phyloP scores from a whole-genome alignment of 2,113 vertebrate species.

The Todiramphus saurophagus region DNA sequence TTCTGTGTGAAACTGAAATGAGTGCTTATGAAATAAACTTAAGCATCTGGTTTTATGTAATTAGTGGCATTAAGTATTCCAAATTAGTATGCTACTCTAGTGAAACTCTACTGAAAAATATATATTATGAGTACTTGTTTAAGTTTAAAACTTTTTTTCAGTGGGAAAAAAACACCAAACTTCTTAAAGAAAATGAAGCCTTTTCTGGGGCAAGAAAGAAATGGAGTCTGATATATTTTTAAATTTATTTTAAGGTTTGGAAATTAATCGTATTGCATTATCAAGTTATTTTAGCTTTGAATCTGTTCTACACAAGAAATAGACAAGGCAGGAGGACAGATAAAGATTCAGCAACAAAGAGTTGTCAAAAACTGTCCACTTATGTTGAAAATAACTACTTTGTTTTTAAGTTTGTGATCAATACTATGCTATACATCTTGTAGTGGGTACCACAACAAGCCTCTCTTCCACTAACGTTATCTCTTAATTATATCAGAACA shows the following conservation, averaged over 20 bases:
- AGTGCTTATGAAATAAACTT: slow-evolving; percentile 6
- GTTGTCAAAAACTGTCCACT: neutral
- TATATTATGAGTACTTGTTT: neutral
- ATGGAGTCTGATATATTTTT: neutral
- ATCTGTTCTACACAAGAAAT: neutral
- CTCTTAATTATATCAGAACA: slow-evolving; percentile 31
- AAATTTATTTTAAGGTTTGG: neutral
- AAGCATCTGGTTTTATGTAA: slow-evolving; percentile 12
- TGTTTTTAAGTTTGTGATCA: slow-evolving; percentile 19
- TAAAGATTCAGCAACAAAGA: neutral
- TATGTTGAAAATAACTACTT: slow-evolving; percentile 33
- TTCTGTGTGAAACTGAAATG: neutral
- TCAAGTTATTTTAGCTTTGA: neutral
- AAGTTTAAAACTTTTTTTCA: neutral
- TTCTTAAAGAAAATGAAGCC: neutral
- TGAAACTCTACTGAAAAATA: neutral
- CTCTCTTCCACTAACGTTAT: neutral
- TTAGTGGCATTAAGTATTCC: neutral
- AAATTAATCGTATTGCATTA: neutral
- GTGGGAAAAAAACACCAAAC: neutral
- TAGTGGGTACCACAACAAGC: neutral
- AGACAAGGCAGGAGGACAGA: neutral
- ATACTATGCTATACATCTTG: neutral
- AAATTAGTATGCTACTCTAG: neutral
- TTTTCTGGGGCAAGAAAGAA: neutral